Conservation (phyloP, 1,140 invertebrate genomes). For the Drosophila pectinifera region DNA sequence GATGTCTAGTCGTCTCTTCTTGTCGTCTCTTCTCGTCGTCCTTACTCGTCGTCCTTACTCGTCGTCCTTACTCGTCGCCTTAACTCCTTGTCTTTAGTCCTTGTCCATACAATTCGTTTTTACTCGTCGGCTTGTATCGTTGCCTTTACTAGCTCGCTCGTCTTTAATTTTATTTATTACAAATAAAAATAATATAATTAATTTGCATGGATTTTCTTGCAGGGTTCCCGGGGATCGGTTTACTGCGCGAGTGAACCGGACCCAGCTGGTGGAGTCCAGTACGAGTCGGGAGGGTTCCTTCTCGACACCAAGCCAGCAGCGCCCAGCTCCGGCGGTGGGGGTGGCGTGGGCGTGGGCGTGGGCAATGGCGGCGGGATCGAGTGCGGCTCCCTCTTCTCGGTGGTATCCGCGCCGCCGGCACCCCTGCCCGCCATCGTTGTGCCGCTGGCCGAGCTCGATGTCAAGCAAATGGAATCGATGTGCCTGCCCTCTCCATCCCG, state of each 20-base stretch:
- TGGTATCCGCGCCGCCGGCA: constrained; percentile 86
- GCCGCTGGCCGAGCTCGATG: constrained; percentile 83
- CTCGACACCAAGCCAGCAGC: constrained; percentile 78
- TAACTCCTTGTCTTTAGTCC: no score
- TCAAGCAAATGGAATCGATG: constrained; percentile 69
- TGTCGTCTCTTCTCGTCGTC: no score
- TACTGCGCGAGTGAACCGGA: constrained; percentile 85
- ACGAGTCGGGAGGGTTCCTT: constrained; percentile 84
- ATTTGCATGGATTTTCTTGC: not conserved
- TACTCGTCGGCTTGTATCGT: no score
- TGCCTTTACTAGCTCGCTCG: no score
- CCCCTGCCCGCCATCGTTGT: constrained; percentile 74
- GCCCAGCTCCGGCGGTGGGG: constrained; percentile 42
- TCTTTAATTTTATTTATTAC: no score
- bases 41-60: no score
- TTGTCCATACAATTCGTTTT: no score
- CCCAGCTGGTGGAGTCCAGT: constrained; percentile 84
- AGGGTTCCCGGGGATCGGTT: constrained; percentile 86
- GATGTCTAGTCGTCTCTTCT: no score
- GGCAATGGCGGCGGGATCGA: constrained; percentile 50
- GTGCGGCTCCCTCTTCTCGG: constrained; percentile 86
- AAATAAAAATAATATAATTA: no score
- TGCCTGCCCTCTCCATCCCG: constrained; percentile 52
- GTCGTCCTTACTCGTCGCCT: no score
- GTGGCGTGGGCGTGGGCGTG: constrained; percentile 33